phyloP scores from a whole-genome alignment of 2,888 invertebrate species.

The Yponomeuta malinellus region DNA sequence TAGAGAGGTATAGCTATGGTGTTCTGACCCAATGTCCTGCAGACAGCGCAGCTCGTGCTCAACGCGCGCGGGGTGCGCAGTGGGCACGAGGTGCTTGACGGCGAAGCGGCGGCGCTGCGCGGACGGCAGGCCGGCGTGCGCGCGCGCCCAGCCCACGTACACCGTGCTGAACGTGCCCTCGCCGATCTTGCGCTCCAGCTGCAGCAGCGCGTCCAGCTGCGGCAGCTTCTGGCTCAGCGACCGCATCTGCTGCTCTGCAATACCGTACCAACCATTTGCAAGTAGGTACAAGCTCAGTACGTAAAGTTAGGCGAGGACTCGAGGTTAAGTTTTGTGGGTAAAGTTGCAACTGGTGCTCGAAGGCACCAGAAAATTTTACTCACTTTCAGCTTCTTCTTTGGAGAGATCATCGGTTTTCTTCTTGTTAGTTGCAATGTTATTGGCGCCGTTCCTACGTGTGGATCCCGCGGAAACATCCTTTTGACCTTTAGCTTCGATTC shows the following conservation, averaged over 20 bases:
- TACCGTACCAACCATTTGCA: constrained; percentile 25
- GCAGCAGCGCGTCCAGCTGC: constrained; percentile 77
- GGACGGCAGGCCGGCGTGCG: constrained; percentile 47
- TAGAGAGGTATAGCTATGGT: neutral
- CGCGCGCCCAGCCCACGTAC: constrained; percentile 82
- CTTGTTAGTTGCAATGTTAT: constrained; percentile 36
- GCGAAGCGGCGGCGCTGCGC: constrained; percentile 80
- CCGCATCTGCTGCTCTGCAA: constrained; percentile 55
- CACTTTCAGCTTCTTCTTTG: constrained; percentile 51
- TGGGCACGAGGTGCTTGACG: constrained; percentile 91
- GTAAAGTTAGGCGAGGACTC: too few species aligned
- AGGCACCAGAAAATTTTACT: neutral
- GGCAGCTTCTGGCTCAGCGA: constrained; percentile 74
- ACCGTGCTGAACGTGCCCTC: constrained; percentile 93
- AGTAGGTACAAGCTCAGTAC: too few species aligned
- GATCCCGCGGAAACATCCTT: constrained; percentile 39
- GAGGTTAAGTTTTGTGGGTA: too few species aligned
- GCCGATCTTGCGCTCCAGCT: constrained; percentile 83
- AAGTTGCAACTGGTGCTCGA: too few species aligned
- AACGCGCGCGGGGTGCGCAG: constrained; percentile 87
- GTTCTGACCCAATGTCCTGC: constrained; percentile 82
- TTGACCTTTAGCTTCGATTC: constrained; percentile 52
- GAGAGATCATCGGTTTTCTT: constrained; percentile 44
- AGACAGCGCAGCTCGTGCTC: constrained; percentile 88
- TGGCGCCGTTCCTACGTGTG: constrained; percentile 39